Conservation (phyloP, 2,888 invertebrate genomes). For the Eumerus sabulonum region DNA sequence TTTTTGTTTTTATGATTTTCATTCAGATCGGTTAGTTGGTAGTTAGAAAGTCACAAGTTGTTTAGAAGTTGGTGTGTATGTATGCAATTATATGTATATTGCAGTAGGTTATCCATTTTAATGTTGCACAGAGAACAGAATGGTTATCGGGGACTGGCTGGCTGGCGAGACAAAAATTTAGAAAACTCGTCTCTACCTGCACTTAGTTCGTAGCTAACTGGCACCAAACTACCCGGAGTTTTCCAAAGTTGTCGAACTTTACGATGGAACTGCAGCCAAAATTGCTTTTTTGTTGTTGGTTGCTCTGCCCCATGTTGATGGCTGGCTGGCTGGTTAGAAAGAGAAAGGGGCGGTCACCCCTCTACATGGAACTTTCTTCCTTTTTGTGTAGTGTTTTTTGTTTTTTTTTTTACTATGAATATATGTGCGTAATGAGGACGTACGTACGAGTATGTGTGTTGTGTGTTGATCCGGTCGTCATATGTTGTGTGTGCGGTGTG, state of each 20-base stretch:
- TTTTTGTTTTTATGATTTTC: conserved; percentile 44
- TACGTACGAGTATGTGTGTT: conserved; percentile 29
- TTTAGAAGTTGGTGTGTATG: conserved; percentile 58
- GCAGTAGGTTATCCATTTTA: conserved; percentile 64
- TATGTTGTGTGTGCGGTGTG: conserved; percentile 64
- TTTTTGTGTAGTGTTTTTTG: too few species aligned
- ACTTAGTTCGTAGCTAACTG: conserved; percentile 80
- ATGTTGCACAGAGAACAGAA: conserved; percentile 66
- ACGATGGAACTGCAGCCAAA: conserved; percentile 77
- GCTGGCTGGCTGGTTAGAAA: conserved; percentile 62
- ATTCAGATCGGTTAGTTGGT: conserved; percentile 63
- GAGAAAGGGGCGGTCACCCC: conserved; percentile 72
- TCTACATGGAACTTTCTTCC: conserved; percentile 38
- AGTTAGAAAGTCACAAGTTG: conserved; percentile 63
- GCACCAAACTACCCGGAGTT: conserved; percentile 78
- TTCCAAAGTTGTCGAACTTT: conserved; percentile 80
- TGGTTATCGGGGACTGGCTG: conserved; percentile 55
- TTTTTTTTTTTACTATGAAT: conserved; percentile 43
- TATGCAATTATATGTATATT: conserved; percentile 59
- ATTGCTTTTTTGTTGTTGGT: conserved; percentile 70
- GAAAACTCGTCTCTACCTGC: conserved; percentile 80
- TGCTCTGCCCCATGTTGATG: conserved; percentile 46
- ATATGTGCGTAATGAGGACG: conserved; percentile 44
- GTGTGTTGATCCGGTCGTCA: conserved; percentile 59
- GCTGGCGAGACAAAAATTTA: conserved; percentile 76